Conservation (phyloP, 2,797 vertebrate genomes). For the Morelia viridis region DNA sequence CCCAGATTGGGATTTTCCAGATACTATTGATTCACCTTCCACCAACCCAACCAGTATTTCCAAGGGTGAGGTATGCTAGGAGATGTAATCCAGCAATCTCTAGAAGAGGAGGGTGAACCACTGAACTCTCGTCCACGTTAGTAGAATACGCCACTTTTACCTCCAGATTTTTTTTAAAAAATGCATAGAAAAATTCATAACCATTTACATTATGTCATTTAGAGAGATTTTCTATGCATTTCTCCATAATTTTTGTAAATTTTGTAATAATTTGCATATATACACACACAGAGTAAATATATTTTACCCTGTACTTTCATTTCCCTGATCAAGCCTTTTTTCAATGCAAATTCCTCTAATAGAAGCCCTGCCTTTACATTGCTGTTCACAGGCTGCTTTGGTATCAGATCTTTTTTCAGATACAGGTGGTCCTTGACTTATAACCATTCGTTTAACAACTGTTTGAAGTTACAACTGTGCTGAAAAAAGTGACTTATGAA, state of each 20-base stretch:
- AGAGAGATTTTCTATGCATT: not conserved
- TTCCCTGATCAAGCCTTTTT: not conserved
- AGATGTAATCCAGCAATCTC: not conserved
- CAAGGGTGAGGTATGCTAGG: not conserved
- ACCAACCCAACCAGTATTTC: not conserved
- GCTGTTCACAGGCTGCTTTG: not conserved
- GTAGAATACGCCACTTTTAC: not conserved
- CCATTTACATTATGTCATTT: not conserved
- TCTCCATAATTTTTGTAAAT: not conserved
- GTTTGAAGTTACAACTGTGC: too few species aligned
- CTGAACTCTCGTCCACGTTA: not conserved
- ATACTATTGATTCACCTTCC: not conserved
- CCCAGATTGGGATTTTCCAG: not conserved
- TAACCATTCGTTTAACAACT: too few species aligned
- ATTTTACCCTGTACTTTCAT: not conserved
- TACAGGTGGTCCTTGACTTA: too few species aligned
- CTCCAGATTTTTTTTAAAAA: not conserved
- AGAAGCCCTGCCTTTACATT: not conserved
- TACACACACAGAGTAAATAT: not conserved
- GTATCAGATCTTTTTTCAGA: not conserved
- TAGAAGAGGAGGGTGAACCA: not conserved
- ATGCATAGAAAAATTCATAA: not conserved
- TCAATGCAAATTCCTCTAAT: not conserved
- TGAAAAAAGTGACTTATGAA: too few species aligned
- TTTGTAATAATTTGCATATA: not conserved